Evolutionary conservation across 1,140 invertebrate species (phyloP).

Genomic region (Neelides sp.): DNA sequence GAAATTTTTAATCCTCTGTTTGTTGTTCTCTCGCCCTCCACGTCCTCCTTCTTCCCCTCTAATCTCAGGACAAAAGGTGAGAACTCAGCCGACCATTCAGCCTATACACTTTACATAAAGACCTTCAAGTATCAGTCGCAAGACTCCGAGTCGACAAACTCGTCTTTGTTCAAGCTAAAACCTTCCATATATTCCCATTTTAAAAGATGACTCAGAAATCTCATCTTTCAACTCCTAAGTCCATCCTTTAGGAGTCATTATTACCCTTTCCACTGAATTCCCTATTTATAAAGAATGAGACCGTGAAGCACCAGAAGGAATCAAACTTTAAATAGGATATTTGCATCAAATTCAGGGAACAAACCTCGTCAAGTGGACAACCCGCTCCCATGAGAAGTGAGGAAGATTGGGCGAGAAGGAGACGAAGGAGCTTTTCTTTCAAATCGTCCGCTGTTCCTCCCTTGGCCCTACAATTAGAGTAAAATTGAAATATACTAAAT

Average conservation of each 20-base stretch:
- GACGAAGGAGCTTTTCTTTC: constrained; percentile 80
- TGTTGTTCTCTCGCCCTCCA: constrained; percentile 5
- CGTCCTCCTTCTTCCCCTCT: constrained; percentile 1
- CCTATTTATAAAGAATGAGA: no score
- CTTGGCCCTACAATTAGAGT: constrained; percentile 25
- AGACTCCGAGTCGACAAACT: no score
- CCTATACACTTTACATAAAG: no score
- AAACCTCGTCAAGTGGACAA: constrained; percentile 85
- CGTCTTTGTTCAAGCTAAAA: no score
- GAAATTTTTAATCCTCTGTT: constrained; percentile 16
- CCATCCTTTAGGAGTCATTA: no score
- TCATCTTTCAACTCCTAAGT: constrained; percentile 2
- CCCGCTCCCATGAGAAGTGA: constrained; percentile 69
- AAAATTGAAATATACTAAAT: no score
- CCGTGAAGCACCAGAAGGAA: no score
- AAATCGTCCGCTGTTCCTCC: constrained; percentile 56
- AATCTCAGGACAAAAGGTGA: constrained; percentile 22
- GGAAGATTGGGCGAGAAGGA: constrained; percentile 75
- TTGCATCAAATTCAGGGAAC: constrained; percentile 22
- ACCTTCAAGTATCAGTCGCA: no score
- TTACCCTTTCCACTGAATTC: no score
- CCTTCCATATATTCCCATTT: no score
- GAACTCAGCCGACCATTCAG: no score
- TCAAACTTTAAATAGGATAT: not conserved
- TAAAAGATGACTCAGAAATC: no score